Evolutionary conservation across 2,113 vertebrate genomes (phyloP).

Genomic region (Plotosus lineatus): DNA sequence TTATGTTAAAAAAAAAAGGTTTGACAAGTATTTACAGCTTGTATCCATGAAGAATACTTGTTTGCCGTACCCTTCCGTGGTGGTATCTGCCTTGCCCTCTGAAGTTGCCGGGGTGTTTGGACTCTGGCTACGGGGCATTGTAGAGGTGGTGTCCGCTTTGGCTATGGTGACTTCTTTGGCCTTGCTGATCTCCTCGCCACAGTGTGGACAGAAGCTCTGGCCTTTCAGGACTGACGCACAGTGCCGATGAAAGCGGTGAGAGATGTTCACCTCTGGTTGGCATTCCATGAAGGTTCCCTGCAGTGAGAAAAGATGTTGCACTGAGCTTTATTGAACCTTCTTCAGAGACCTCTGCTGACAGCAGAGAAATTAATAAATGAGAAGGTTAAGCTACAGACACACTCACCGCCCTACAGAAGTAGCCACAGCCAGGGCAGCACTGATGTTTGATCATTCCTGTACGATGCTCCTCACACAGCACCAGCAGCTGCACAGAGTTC

Average conservation of each 20-base stretch:
- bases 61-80: constrained; percentile 87
- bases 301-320: not conserved
- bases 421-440: constrained; percentile 96
- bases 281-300: constrained; percentile 99
- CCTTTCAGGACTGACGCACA: constrained; percentile 91
- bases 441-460: constrained; percentile 97
- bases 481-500: constrained; percentile 91
- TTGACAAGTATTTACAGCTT: too few relatives aligned
- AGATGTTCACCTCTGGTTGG: constrained; percentile 91
- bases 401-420: constrained; percentile 96
- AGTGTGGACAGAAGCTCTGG: constrained; percentile 94
- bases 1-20: too few relatives aligned
- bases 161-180: constrained; percentile 97
- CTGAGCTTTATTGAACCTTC: not conserved
- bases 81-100: constrained; percentile 93
- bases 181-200: constrained; percentile 90
- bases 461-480: constrained; percentile 95
- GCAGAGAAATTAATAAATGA: not conserved
- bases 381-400: not conserved
- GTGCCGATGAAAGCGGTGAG: constrained; percentile 90
- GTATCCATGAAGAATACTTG: too few relatives aligned
- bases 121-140: constrained; percentile 66
- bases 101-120: constrained; percentile 70
- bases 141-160: constrained; percentile 96
- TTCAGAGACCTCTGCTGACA: not conserved